Evolutionary conservation across 2,888 invertebrate species (phyloP).

Genomic region (Slavum lentiscoides): DNA sequence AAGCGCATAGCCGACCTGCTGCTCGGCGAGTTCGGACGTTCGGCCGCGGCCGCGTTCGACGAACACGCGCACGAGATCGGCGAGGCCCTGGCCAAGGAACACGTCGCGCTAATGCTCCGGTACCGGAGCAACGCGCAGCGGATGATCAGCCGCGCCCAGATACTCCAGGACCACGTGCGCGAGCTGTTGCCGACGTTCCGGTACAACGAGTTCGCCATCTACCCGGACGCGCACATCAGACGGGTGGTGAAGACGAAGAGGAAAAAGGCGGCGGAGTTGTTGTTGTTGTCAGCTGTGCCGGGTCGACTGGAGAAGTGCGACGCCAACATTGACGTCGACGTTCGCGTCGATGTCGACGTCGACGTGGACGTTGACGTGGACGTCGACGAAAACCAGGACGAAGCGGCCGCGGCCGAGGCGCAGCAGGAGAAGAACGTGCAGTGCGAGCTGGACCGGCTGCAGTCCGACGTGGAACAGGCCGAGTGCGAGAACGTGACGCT

Average conservation of each 20-base stretch:
- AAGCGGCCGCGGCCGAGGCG: no score
- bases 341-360: neutral
- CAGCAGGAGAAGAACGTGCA: slow-evolving; percentile 1
- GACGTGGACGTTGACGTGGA: neutral
- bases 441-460: slow-evolving; percentile 33
- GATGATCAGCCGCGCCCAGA: slow-evolving; percentile 32
- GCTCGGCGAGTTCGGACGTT: neutral
- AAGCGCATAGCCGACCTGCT: neutral
- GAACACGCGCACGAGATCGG: slow-evolving; percentile 11
- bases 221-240: slow-evolving; percentile 6
- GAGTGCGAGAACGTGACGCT: slow-evolving; percentile 35
- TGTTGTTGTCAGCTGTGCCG: neutral
- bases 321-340: no score
- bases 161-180: slow-evolving; percentile 35
- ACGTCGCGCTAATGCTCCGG: slow-evolving; percentile 22
- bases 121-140: slow-evolving; percentile 10
- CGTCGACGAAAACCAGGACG: no score
- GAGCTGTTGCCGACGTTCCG: slow-evolving; percentile 27
- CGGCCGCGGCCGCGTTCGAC: slow-evolving; percentile 8
- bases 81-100: slow-evolving; percentile 39
- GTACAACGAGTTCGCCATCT: neutral
- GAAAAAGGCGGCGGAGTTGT: no score
- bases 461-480: slow-evolving; percentile 22
- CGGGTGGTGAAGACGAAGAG: neutral
- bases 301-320: neutral